phyloP scores from a whole-genome alignment of 2,113 vertebrate genomes.

The Cathartes aura region DNA sequence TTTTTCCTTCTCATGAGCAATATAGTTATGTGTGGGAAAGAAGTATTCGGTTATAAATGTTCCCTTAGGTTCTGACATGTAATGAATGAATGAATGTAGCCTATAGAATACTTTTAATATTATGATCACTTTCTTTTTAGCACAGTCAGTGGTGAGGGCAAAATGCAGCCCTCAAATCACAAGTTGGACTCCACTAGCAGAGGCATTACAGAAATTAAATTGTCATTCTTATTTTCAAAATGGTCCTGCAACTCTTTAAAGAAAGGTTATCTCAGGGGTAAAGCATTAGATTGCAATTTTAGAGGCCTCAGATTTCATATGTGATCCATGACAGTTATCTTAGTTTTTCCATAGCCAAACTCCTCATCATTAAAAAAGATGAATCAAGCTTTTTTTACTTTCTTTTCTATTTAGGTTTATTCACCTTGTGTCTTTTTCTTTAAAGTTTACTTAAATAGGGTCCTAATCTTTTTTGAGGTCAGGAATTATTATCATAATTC shows the following conservation, averaged over 20 bases:
- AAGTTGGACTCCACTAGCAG: neutral
- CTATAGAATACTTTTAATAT: neutral
- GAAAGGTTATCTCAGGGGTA: neutral
- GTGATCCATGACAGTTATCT: neutral
- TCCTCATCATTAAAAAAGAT: neutral
- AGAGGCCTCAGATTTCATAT: neutral
- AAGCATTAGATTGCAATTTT: neutral
- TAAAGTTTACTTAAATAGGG: neutral
- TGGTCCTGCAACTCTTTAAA: neutral
- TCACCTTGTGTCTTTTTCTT: neutral
- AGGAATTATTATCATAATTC: neutral
- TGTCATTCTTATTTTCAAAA: neutral
- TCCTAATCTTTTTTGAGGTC: neutral
- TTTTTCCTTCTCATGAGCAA: neutral
- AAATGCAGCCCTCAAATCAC: neutral
- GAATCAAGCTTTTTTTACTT: neutral
- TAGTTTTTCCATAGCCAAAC: neutral
- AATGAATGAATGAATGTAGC: neutral
- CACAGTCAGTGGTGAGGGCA: neutral
- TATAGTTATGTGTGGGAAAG: neutral
- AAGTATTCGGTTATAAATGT: rapidly evolving
- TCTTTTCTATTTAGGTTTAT: neutral
- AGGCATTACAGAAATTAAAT: neutral
- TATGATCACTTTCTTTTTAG: neutral
- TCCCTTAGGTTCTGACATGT: neutral